phyloP scores from a whole-genome alignment of 2,888 invertebrate species.

The Rambutsinella grinnellia region DNA sequence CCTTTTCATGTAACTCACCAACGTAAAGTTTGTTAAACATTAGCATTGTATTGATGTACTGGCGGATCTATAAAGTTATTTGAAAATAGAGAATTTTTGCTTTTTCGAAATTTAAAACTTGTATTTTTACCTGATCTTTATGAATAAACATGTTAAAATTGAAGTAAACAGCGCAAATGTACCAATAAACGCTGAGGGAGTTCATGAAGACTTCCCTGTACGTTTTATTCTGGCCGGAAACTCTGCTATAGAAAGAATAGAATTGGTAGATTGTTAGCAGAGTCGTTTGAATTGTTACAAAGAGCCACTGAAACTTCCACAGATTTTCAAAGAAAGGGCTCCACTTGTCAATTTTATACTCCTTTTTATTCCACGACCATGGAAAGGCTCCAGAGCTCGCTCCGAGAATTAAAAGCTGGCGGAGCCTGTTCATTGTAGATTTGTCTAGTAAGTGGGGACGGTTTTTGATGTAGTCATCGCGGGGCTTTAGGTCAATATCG shows the following conservation, averaged over 20 bases:
- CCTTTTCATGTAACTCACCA: no score
- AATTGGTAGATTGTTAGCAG: slow-evolving; percentile 34
- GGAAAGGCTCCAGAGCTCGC: slow-evolving; percentile 27
- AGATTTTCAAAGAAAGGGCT: background rate
- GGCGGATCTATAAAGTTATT: slow-evolving; percentile 27
- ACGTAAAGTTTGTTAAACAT: slow-evolving; percentile 26
- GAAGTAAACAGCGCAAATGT: slow-evolving; percentile 32
- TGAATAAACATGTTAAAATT: slow-evolving; percentile 29
- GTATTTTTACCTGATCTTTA: slow-evolving; percentile 17
- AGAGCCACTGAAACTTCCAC: slow-evolving; percentile 22
- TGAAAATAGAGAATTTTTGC: no score
- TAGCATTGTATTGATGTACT: slow-evolving; percentile 49
- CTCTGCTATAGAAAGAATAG: slow-evolving; percentile 25
- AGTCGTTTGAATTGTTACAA: slow-evolving; percentile 29
- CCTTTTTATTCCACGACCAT: slow-evolving; percentile 42
- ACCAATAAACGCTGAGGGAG: slow-evolving; percentile 36
- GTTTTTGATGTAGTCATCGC: background rate
- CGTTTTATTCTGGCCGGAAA: background rate
- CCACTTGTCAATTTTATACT: slow-evolving; percentile 30
- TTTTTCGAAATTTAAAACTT: no score
- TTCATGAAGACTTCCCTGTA: slow-evolving; percentile 43
- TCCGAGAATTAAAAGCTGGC: slow-evolving; percentile 31
- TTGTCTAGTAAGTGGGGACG: slow-evolving; percentile 19
- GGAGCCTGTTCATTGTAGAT: slow-evolving; percentile 11
- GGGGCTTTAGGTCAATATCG: background rate